These are phyloP conservation scores for Drosophila glabriapex DNA, from an alignment of 2,888 invertebrate genomes.

Conservation along the genomic window DNA sequence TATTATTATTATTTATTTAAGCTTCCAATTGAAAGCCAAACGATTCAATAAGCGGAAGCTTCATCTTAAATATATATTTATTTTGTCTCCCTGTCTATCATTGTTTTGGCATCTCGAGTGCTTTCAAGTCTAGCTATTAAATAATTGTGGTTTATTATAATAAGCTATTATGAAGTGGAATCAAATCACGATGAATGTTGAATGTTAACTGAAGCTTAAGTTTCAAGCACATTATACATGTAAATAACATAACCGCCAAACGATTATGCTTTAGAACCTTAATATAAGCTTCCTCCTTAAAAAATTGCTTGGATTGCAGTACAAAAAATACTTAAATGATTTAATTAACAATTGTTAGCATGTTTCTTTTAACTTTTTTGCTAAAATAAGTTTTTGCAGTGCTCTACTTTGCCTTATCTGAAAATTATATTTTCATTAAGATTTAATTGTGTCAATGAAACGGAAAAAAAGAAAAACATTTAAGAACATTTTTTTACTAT, in stretches of 20 bases:
- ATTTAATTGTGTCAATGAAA: slow-evolving; percentile 35
- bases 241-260: neutral
- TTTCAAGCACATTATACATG: neutral
- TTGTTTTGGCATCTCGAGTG: slow-evolving; percentile 7
- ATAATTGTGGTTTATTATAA: slow-evolving; percentile 16
- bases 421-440: neutral
- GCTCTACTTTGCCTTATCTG: neutral
- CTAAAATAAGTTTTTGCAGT: neutral
- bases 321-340: neutral
- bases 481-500: neutral
- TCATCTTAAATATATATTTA: neutral
- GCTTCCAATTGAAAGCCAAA: slow-evolving; percentile 45
- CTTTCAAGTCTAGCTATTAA: neutral
- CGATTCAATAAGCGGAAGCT: slow-evolving; percentile 41
- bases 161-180: slow-evolving; percentile 21
- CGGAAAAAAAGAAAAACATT: slow-evolving; percentile 25
- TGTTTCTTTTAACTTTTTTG: neutral
- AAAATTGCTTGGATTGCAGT: neutral
- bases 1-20: slow-evolving; percentile 38
- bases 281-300: neutral
- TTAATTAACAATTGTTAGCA: neutral
- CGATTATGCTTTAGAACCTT: neutral
- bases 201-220: neutral
- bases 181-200: neutral
- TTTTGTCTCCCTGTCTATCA: neutral